These are phyloP conservation scores for Pachydiplax longipennis DNA, from an alignment of 2,888 invertebrate genomes.

Conservation along the genomic window DNA sequence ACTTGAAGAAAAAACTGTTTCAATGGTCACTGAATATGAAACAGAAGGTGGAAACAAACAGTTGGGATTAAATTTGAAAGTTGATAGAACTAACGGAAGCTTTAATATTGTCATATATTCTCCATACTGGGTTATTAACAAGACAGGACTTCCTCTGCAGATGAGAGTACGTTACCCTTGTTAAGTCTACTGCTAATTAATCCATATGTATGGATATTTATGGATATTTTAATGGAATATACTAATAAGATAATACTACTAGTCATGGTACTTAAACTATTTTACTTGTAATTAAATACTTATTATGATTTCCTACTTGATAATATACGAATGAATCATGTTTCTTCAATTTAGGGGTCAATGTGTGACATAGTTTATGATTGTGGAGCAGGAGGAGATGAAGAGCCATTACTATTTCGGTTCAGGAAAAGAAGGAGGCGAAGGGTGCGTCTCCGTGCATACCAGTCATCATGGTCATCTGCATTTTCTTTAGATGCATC, in stretches of 20 bases:
- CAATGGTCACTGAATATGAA: constrained; percentile 72
- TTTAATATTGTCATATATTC: constrained; percentile 76
- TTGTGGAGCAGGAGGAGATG: constrained; percentile 59
- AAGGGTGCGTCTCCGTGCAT: constrained; percentile 65
- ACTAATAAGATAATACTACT: too few relatives aligned
- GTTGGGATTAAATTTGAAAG: constrained; percentile 72
- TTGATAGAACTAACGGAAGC: constrained; percentile 67
- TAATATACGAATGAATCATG: too few relatives aligned
- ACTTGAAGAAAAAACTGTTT: constrained; percentile 69
- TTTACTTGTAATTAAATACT: background rate
- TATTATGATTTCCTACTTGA: too few relatives aligned
- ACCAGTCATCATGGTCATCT: constrained; percentile 72
- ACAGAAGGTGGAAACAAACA: constrained; percentile 71
- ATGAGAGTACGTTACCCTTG: constrained; percentile 68
- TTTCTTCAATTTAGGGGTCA: constrained; percentile 63
- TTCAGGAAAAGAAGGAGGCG: constrained; percentile 65
- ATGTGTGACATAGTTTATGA: constrained; percentile 69
- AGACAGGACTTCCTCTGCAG: constrained; percentile 82
- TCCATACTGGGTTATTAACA: constrained; percentile 90
- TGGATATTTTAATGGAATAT: too few relatives aligned
- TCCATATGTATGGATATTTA: too few relatives aligned
- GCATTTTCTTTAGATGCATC: constrained; percentile 73
- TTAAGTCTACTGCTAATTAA: background rate
- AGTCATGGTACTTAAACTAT: background rate
- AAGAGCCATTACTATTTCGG: constrained; percentile 76